Evolutionary conservation across 2,888 invertebrate genomes (phyloP), one percentile per base, ranked within the genome.

Genomic region (Polymixis flavicincta): DNA sequence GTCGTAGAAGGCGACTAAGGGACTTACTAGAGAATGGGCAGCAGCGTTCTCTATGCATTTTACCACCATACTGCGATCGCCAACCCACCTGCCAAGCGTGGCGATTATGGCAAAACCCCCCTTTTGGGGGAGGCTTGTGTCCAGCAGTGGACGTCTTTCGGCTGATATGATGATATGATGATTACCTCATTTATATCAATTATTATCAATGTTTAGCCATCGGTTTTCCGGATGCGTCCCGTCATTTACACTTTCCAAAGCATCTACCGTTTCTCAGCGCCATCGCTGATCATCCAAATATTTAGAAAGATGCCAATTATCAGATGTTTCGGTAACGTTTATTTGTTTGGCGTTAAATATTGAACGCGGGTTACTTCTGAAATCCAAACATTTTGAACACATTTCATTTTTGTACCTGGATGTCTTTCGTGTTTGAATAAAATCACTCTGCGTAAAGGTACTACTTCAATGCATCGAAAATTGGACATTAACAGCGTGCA

Each of bases 301-400:
- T 75, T 77, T 77, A 76, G 14, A 82, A 75, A 75, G n/a, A 74
- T 52, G 63, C 55, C 82, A 76, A 81, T 71, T 52, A 74, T 52
- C 50, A 63, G 55, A 81, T 75, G 63, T 64, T 63, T 57, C 22
- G 25, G 25, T 19, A 32, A 19, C 19, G 55, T 52, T 74, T 76
- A 63, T 74, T 74, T 63, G 25, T 76, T 81, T 14, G 0, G 9
- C 14, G 25, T 52, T 25, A 63, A 55, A 63, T 76, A 81, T 74
- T 81, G 32, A 50, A 52, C 8, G 50, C 14, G 17, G 8, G 5
- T 13, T 28, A 28, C 42, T 73, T 55, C 32, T 48, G 48, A 25
- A 80, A 32, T 48, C 11, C 14, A 55, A 74, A 74, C 25, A 50
- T 50, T 17, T 22, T 17, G 14, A n/a, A 61, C 74, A 22, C 1